Evolutionary conservation across 2,797 vertebrate genomes (phyloP).

Genomic region (Danio choprae): DNA sequence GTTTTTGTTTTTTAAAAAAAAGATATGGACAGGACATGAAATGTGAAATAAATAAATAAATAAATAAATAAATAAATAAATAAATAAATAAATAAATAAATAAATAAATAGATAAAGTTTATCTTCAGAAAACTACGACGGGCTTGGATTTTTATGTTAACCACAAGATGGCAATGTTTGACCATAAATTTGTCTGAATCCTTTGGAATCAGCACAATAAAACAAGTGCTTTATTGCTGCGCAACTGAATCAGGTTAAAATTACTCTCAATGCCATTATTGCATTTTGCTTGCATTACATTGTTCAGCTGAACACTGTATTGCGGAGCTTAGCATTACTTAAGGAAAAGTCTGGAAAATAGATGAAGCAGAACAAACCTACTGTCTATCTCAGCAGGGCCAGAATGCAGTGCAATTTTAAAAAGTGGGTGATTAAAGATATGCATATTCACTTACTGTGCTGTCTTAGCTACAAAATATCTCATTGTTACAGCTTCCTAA

Average conservation of each 20-base stretch:
- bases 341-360: conserved; percentile 36
- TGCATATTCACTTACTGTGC: conserved; percentile 31
- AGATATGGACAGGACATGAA: conserved; percentile 67
- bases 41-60: conserved; percentile 49
- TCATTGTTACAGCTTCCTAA: neutral
- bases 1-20: conserved; percentile 68
- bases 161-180: conserved; percentile 80
- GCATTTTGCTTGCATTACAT: conserved; percentile 64
- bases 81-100: conserved; percentile 46
- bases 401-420: conserved; percentile 21
- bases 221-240: conserved; percentile 54
- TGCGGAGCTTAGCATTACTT: conserved; percentile 29
- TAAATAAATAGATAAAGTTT: conserved; percentile 17
- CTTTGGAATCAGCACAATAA: conserved; percentile 11
- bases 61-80: conserved; percentile 31
- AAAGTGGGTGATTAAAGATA: conserved; percentile 16
- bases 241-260: conserved; percentile 58
- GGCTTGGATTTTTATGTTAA: conserved; percentile 25
- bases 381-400: conserved; percentile 13
- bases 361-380: conserved; percentile 33
- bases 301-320: conserved; percentile 33
- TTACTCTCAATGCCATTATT: conserved; percentile 66
- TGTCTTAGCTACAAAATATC: conserved; percentile 24
- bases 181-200: conserved; percentile 62
- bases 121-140: conserved; percentile 25